phyloP scores from a whole-genome alignment of 1,140 invertebrate species.

The Lordiphosa mommai region DNA sequence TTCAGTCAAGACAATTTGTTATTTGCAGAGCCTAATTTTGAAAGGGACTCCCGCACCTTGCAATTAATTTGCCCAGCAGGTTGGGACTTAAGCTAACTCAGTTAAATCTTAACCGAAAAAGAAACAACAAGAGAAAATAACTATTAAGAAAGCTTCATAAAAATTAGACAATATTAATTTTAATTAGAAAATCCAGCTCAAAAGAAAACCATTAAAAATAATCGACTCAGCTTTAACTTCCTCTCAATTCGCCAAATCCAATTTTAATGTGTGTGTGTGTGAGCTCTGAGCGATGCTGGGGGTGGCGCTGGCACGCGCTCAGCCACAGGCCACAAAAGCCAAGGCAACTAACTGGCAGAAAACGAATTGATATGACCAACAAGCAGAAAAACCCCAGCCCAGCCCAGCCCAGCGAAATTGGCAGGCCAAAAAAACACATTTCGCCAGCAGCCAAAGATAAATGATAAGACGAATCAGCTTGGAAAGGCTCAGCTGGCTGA shows the following conservation, averaged over 20 bases:
- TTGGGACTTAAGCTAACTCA: neutral
- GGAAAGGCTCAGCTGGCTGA: too few species aligned
- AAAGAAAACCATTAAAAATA: slow-evolving; percentile 54
- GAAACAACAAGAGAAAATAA: neutral
- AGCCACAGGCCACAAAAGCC: slow-evolving; percentile 60
- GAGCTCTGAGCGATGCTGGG: neutral
- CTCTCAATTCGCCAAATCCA: slow-evolving; percentile 65
- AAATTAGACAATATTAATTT: slow-evolving; percentile 72
- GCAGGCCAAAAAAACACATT: slow-evolving; percentile 41
- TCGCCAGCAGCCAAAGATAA: slow-evolving; percentile 55
- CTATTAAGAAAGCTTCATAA: slow-evolving; percentile 39
- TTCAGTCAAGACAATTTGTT: too few species aligned
- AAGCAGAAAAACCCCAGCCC: slow-evolving; percentile 26
- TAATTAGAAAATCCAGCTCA: slow-evolving; percentile 42
- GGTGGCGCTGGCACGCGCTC: slow-evolving; percentile 34
- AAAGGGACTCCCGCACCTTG: too few species aligned
- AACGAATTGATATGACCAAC: slow-evolving; percentile 40
- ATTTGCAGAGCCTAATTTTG: slow-evolving; percentile 6
- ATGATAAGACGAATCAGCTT: slow-evolving; percentile 58
- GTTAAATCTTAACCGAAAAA: neutral
- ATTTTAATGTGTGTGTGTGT: slow-evolving; percentile 53
- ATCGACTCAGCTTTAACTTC: slow-evolving; percentile 50
- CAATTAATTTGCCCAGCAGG: neutral
- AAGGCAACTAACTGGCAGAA: slow-evolving; percentile 34
- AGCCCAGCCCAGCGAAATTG: too few species aligned